Evolutionary conservation across 2,113 vertebrate species (phyloP), one percentile per base, ranked within the genome.

Genomic region (Phasianus colchicus): DNA sequence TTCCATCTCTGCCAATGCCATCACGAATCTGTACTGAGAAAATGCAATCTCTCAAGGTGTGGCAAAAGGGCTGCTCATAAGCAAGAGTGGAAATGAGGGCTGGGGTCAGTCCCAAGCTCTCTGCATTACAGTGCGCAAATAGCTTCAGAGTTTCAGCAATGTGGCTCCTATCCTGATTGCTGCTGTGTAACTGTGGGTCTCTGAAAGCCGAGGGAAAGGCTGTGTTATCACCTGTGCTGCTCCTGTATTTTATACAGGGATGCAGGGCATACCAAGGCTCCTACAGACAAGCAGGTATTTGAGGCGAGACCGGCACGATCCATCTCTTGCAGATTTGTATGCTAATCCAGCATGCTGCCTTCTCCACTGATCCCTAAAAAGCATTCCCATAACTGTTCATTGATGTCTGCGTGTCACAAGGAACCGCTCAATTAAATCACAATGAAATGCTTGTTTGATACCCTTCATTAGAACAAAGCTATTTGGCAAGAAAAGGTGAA

Each of bases 401-500:
- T 45, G 42, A 58, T 13, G 81, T 25, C 70, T 64, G 55, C 2
- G 61, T 34, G 43, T 54, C 80, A 69, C 63, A 63, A 91, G 38
- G 18, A 34, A 42, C 42, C 1, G n/a, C 86, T 87, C 69, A 80
- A 50, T 90, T 77, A 88, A 87, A 94, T 77, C 60, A 34, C 60
- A 64, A 50, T 70, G 27, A 84, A 90, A 58, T 12, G 48, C 42
- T 54, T 84, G 65, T 73, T 94, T 73, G 60, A 87, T 66, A 69
- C 43, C 79, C 70, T 81, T 88, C 70, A 60, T 85, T 74, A 85
- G 48, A 81, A 77, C 34, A 84, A 90, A 90, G 75, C 70, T 65
- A 17, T 30, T 89, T 81, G 89, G 78, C 86, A 92, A 54, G 83
- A 38, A 78, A 77, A 92, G 83, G 71, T 88, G 83, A 84, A 78